Evolutionary conservation across 2,888 invertebrate species (phyloP), one percentile per base, ranked within the genome.

Genomic region (Holacanthella duospinosa): DNA sequence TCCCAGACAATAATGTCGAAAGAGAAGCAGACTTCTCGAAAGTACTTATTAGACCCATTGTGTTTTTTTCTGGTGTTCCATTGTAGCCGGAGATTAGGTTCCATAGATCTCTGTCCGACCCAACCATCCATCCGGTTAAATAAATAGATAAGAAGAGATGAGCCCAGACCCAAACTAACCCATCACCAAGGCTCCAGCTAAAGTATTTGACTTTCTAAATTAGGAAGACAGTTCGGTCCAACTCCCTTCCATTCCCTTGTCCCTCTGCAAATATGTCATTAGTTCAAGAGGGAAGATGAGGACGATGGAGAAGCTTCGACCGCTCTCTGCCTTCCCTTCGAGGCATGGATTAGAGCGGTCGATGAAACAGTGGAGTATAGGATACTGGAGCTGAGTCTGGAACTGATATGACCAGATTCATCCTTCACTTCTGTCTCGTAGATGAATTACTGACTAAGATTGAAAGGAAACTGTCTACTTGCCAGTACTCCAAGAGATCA

Each of bases 81-180:
- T 36, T 36, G 36, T 36, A 36, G 36, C 48, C 21, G 4, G 4
- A 48, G 48, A 48, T 48, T 48, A 48, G 19, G 48, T 9, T 21
- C 48, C 48, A 48, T 48, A 48, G 16, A 48, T 48, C 48, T 48
- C 48, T 48, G 48, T 48, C 48, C 48, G 48, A n/a, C 48, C 48
- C 48, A 48, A 48, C 12, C 12, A 48, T 48, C 48, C 48, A 48
- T 48, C 21, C 48, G 19, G 48, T 21, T 48, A 48, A 48, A 48
- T 48, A 48, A 48, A 48, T 48, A 48, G 48, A 48, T 48, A 36
- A 36, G 36, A 36, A 16, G 16, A 36, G 36, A 36, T 36, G 36
- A 36, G 36, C 6, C 36, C 36, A 36, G 36, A 36, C 36, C 36
- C 36, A 6, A 16, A 36, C 48, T 21, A 48, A 48, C 48, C 12